These are phyloP conservation scores for Pelmatolapia mariae DNA, from an alignment of 2,113 vertebrate species.

Conservation along the genomic window DNA sequence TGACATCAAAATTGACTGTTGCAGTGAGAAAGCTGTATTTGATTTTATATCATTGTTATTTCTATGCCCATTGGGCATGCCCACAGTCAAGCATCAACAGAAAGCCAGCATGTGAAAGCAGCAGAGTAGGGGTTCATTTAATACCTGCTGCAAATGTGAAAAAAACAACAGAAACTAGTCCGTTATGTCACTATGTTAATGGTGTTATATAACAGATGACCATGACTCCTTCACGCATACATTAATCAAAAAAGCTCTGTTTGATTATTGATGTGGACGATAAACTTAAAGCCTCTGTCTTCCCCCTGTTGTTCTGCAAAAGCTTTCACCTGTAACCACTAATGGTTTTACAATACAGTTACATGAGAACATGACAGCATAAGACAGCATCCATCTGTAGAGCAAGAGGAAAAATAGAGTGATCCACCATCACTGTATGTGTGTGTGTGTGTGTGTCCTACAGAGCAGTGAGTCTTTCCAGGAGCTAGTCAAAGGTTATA, in stretches of 20 bases:
- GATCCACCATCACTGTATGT: not conserved
- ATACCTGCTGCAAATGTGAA: not conserved
- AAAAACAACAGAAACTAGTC: not conserved
- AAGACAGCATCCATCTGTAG: not conserved
- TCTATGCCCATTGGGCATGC: not conserved
- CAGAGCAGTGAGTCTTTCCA: not conserved
- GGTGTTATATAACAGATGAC: not conserved
- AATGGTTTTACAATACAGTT: constrained; percentile 18
- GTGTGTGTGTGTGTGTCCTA: not conserved
- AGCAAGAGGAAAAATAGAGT: not conserved
- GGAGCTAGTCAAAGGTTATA: not conserved
- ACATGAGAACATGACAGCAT: constrained; percentile 3
- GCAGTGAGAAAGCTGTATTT: not conserved
- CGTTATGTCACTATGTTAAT: not conserved
- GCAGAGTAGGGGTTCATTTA: not conserved
- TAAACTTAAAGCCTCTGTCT: not conserved
- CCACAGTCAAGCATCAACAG: not conserved
- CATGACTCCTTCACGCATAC: not conserved
- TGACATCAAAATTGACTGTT: not conserved
- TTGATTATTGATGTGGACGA: not conserved
- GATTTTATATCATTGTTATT: not conserved
- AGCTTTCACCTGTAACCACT: not conserved
- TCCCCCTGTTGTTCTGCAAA: not conserved
- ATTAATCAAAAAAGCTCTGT: not conserved
- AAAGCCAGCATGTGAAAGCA: not conserved